Evolutionary conservation across 2,888 invertebrate species (phyloP).

Genomic region (Colostygia pectinataria): DNA sequence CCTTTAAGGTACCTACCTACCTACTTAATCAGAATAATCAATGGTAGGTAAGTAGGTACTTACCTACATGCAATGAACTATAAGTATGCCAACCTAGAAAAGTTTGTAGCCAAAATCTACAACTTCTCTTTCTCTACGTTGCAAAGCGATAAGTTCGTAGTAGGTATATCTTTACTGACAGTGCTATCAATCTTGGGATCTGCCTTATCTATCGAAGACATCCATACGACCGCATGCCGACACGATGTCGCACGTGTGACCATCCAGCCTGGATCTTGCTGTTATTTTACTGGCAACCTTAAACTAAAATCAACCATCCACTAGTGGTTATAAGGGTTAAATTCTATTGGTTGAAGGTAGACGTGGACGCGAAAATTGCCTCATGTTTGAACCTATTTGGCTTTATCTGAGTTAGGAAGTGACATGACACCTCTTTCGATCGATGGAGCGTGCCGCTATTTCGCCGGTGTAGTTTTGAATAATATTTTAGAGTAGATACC

Average conservation of each 20-base stretch:
- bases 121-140: slow-evolving; percentile 18
- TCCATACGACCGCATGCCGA: slow-evolving; percentile 61
- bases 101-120: slow-evolving; percentile 8
- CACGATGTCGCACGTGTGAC: slow-evolving; percentile 54
- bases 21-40: no score
- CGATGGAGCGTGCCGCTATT: slow-evolving; percentile 56
- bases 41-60: no score
- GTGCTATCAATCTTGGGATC: slow-evolving; percentile 50
- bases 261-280: slow-evolving; percentile 56
- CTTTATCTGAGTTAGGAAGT: slow-evolving; percentile 54
- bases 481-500: slow-evolving; percentile 29
- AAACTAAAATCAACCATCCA: slow-evolving; percentile 23
- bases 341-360: slow-evolving; percentile 1
- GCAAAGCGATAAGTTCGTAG: slow-evolving; percentile 24
- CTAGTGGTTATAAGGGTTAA: background rate
- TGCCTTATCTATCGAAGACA: slow-evolving; percentile 68
- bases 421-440: slow-evolving; percentile 60
- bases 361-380: slow-evolving; percentile 22
- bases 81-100: slow-evolving; percentile 3
- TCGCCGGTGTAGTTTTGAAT: slow-evolving; percentile 43
- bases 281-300: slow-evolving; percentile 50
- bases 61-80: no score
- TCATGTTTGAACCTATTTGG: slow-evolving; percentile 57
- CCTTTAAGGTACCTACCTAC: no score
- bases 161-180: slow-evolving; percentile 28